Conservation (phyloP, 2,888 invertebrate species). For the Lycocerus yunnanus region DNA sequence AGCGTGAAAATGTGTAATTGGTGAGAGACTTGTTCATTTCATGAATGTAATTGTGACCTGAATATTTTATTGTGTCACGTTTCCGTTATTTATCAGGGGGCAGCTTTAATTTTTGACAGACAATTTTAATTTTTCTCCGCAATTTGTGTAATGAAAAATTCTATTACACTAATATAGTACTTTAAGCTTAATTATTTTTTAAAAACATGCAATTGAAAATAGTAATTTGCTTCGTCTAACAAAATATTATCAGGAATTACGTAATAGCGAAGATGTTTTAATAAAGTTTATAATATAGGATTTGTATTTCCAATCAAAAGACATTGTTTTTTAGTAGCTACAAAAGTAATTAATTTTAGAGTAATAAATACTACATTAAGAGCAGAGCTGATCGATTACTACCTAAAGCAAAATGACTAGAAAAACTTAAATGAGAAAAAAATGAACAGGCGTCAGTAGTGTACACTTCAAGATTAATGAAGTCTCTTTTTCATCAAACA, state of each 20-base stretch:
- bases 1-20: conserved; percentile 19
- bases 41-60: conserved; percentile 9
- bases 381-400: conserved; percentile 7
- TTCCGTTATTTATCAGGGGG: not conserved
- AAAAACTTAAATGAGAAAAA: conserved; percentile 8
- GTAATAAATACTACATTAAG: not conserved
- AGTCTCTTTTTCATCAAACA: conserved; percentile 1
- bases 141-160: not conserved
- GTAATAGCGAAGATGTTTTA: too few relatives aligned
- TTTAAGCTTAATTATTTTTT: not conserved
- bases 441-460: conserved; percentile 12
- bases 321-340: not conserved
- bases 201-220: not conserved
- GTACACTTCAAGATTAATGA: conserved; percentile 15
- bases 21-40: conserved; percentile 14
- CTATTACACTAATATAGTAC: not conserved
- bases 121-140: not conserved
- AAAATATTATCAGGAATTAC: too few relatives aligned
- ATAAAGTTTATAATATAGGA: too few relatives aligned
- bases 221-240: too few relatives aligned
- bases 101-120: not conserved
- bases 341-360: not conserved
- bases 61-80: conserved; percentile 13
- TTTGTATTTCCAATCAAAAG: too few relatives aligned
- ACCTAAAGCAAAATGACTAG: conserved; percentile 1